A percentile compares a stretch with the other conserved stretches of the same genome.
Conservation (phyloP, 1,140 invertebrate species). For the Ctenoplectra terminalis region DNA sequence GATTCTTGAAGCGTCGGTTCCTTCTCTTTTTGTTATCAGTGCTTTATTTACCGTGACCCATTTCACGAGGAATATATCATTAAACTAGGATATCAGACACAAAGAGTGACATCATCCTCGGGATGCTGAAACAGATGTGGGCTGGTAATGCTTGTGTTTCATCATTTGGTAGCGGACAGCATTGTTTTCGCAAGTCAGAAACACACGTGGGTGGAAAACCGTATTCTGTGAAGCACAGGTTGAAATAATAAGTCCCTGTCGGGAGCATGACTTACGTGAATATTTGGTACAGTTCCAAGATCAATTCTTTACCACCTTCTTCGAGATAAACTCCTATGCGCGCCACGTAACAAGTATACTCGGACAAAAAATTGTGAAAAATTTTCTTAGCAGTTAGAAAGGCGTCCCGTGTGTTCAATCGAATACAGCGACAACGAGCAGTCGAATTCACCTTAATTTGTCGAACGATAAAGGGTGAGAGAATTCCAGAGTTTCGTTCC, state of each 20-base stretch:
- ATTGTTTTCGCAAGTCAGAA: conserved; percentile 19
- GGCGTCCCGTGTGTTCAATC: background rate
- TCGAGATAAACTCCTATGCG: no score
- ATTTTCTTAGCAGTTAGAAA: no score
- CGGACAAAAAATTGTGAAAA: no score
- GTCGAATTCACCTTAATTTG: conserved; percentile 16
- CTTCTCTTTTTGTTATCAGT: background rate
- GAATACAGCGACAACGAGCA: background rate
- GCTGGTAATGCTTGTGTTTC: background rate
- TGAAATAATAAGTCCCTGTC: background rate
- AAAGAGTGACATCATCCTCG: background rate
- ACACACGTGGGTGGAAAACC: background rate
- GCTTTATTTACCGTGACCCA: background rate
- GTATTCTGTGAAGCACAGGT: conserved; percentile 6
- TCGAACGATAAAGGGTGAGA: background rate
- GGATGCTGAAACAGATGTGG: background rate
- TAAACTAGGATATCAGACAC: background rate
- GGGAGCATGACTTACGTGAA: background rate
- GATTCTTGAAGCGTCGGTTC: background rate
- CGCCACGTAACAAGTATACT: no score
- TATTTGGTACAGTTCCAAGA: no score
- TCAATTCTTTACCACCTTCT: no score
- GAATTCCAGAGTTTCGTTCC: conserved; percentile 6
- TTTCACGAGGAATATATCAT: background rate
- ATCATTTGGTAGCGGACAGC: background rate